These are phyloP conservation scores for Perdita meconis DNA, from an alignment of 2,888 invertebrate genomes.

Conservation along the genomic window DNA sequence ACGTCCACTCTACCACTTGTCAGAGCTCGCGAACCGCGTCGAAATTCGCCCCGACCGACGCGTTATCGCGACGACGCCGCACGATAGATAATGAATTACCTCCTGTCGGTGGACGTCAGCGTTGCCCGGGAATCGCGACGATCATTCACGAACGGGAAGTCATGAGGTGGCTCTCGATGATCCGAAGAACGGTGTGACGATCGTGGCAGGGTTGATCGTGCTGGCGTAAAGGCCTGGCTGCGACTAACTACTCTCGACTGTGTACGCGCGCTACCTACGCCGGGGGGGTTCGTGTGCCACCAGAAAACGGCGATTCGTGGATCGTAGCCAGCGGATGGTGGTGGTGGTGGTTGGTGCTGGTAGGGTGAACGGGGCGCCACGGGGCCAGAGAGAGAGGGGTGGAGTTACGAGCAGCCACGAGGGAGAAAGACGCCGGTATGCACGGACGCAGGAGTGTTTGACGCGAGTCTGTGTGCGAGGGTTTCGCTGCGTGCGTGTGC, in stretches of 20 bases:
- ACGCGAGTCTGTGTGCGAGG: constrained; percentile 17
- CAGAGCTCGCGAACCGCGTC: too few relatives aligned
- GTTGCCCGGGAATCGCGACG: neutral
- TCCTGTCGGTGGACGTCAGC: neutral
- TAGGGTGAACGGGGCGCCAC: constrained; percentile 67
- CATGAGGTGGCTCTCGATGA: neutral
- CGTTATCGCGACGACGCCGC: neutral
- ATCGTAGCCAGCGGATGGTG: constrained; percentile 57
- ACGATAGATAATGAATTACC: neutral
- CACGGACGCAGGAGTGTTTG: constrained; percentile 23
- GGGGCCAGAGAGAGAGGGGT: neutral
- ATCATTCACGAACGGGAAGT: neutral
- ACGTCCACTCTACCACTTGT: constrained; percentile 33
- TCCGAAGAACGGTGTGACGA: neutral
- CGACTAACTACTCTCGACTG: constrained; percentile 57
- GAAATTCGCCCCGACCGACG: neutral
- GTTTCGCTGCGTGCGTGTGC: constrained; percentile 10
- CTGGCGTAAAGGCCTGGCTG: constrained; percentile 54
- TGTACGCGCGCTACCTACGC: constrained; percentile 54
- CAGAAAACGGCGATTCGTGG: constrained; percentile 71
- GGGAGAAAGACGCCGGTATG: constrained; percentile 10
- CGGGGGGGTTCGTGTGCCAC: constrained; percentile 67
- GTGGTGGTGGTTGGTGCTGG: constrained; percentile 84
- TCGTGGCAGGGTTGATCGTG: constrained; percentile 22
- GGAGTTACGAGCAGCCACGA: constrained; percentile 11